Conservation (phyloP, 2,888 invertebrate species). For the Tetranychus piercei region DNA sequence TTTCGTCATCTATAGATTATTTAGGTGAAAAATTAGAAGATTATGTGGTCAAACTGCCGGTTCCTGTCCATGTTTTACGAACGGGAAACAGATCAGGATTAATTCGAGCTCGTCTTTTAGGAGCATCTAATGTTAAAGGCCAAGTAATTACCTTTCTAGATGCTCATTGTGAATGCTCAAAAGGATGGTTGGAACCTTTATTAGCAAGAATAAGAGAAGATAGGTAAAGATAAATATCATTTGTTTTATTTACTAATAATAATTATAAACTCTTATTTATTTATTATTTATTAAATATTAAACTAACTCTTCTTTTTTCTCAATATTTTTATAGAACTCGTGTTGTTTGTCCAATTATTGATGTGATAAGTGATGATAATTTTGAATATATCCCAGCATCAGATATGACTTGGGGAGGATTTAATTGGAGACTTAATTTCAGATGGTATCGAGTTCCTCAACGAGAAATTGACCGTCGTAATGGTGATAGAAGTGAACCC, state of each 20-base stretch:
- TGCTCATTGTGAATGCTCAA: constrained; percentile 93
- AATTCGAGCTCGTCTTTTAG: constrained; percentile 79
- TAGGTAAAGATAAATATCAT: constrained; percentile 29
- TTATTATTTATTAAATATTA: not conserved
- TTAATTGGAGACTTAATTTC: constrained; percentile 95
- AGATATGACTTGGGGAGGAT: constrained; percentile 99
- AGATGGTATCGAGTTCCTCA: constrained; percentile 82
- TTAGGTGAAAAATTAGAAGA: constrained; percentile 68
- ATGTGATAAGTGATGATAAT: constrained; percentile 94
- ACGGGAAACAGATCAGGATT: constrained; percentile 83
- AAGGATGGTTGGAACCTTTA: constrained; percentile 95
- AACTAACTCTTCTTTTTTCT: not conserved
- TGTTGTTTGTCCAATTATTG: constrained; percentile 94
- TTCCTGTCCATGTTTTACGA: constrained; percentile 61
- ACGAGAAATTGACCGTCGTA: constrained; percentile 79
- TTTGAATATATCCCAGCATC: constrained; percentile 97
- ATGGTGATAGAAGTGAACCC: constrained; percentile 77
- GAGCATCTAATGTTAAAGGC: constrained; percentile 77
- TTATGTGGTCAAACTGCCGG: constrained; percentile 65
- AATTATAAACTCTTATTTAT: not conserved
- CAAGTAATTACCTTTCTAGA: constrained; percentile 86
- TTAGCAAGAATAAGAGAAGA: constrained; percentile 76
- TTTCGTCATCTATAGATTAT: too few relatives aligned
- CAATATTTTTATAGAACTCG: constrained; percentile 43
- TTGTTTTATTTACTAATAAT: not conserved